Conservation (phyloP, 37 sponge, comb jelly and placozoan genomes). For the Geodia barretti region DNA sequence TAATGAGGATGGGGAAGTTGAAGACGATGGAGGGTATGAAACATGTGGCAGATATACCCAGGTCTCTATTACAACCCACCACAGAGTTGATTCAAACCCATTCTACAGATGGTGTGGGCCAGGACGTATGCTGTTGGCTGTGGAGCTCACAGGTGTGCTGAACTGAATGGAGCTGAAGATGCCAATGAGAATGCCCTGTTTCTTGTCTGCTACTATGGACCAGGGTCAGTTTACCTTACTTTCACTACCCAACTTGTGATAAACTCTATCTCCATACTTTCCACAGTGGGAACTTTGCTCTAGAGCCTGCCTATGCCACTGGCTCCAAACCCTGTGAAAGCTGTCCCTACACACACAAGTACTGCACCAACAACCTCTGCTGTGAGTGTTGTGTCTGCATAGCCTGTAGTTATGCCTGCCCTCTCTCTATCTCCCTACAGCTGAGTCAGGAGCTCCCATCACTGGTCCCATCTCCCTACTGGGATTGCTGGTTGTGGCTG, state of each 20-base stretch:
- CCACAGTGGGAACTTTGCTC: background rate
- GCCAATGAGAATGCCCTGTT: conserved; percentile 35
- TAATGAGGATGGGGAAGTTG: background rate
- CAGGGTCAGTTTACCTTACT: conserved; percentile 58
- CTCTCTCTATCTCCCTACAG: too few relatives aligned
- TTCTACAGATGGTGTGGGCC: conserved; percentile 57
- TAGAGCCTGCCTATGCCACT: background rate
- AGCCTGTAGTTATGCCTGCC: too few relatives aligned
- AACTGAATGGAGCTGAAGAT: conserved; percentile 27
- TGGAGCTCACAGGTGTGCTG: conserved; percentile 46
- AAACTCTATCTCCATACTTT: too few relatives aligned
- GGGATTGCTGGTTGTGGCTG: background rate
- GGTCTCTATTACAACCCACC: background rate
- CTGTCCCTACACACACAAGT: background rate
- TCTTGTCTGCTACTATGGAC: conserved; percentile 68
- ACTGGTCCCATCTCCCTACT: background rate
- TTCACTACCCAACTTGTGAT: too few relatives aligned
- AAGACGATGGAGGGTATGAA: background rate
- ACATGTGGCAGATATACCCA: background rate
- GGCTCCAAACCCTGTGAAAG: background rate
- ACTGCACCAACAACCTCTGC: background rate
- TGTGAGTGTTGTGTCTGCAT: too few relatives aligned
- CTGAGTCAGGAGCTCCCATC: conserved; percentile 38
- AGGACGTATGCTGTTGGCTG: conserved; percentile 52
- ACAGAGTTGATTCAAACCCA: background rate